Percentiles rank a stretch among this genome's conserved stretches.
These are phyloP conservation scores for Hydra vulgaris DNA, from an alignment of 30 jellyfish, hydroid and myxozoan genomes.

Conservation along the genomic window DNA sequence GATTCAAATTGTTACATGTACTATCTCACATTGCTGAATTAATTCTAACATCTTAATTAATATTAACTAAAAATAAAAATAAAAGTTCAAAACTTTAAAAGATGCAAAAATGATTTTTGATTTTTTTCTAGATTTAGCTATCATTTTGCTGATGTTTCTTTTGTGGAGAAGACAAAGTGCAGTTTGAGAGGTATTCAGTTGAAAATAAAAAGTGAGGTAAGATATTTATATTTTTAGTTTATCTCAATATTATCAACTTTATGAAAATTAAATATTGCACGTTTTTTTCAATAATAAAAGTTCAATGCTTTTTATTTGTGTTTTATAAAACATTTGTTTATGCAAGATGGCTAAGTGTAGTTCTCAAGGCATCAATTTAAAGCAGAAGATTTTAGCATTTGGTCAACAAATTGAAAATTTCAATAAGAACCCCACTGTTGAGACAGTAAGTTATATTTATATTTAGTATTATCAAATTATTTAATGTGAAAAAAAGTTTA, in stretches of 20 bases:
- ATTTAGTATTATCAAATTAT: too few relatives aligned
- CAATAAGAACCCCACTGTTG: constrained; percentile 31
- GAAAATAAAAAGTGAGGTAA: constrained; percentile 71
- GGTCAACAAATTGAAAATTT: constrained; percentile 62
- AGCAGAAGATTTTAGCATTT: constrained; percentile 55
- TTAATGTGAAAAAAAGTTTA: too few relatives aligned
- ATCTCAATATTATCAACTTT: not conserved
- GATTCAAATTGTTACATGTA: too few relatives aligned
- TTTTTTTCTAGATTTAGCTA: constrained; percentile 46
- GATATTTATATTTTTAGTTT: not conserved
- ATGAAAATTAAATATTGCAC: not conserved
- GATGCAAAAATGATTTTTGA: too few relatives aligned
- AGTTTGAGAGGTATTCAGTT: constrained; percentile 75
- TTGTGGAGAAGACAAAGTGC: constrained; percentile 59
- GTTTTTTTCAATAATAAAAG: too few relatives aligned
- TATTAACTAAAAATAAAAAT: too few relatives aligned
- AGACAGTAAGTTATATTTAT: not conserved
- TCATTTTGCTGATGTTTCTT: constrained; percentile 73
- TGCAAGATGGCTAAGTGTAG: constrained; percentile 76
- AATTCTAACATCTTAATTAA: too few relatives aligned
- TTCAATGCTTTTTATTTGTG: too few relatives aligned
- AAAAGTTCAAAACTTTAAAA: too few relatives aligned
- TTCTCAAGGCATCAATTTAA: constrained; percentile 48
- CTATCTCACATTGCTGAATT: too few relatives aligned
- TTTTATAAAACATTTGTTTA: too few relatives aligned